Conservation (phyloP, 2,113 vertebrate genomes). For the Leptobrachium ailaonicum region DNA sequence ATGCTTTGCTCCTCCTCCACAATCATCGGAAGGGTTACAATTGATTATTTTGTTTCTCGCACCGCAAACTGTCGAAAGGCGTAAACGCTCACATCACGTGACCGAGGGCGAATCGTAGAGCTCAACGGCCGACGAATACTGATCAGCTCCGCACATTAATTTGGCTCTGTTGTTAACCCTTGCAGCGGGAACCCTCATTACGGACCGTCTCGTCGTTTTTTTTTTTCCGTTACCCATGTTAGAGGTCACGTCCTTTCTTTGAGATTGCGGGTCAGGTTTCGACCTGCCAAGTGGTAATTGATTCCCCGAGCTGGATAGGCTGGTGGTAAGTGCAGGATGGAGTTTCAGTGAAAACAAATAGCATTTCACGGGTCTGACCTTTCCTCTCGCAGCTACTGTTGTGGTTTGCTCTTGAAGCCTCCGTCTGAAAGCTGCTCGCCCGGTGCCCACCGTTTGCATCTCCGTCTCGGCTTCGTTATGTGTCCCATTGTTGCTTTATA, state of each 20-base stretch:
- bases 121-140: conserved; percentile 48
- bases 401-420: conserved; percentile 62
- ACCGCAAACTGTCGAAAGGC: conserved; percentile 59
- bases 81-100: conserved; percentile 56
- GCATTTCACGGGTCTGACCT: conserved; percentile 80
- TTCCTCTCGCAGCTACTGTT: conserved; percentile 74
- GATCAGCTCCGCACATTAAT: conserved; percentile 37
- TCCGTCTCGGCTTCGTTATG: conserved; percentile 59
- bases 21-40: no score
- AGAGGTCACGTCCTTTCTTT: conserved; percentile 88
- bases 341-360: conserved; percentile 99
- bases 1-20: no score
- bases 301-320: conserved; percentile 88
- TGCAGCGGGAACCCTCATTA: conserved; percentile 41
- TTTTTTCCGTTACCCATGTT: conserved; percentile 31
- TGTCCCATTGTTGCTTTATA: conserved; percentile 54
- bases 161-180: conserved; percentile 56
- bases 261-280: conserved; percentile 82
- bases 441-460: conserved; percentile 11
- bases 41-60: background rate
- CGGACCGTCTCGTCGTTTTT: conserved; percentile 5
- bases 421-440: conserved; percentile 24
- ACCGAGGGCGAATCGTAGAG: conserved; percentile 51
- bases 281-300: conserved; percentile 97
- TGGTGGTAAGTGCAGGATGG: conserved; percentile 90